Conservation (phyloP, 2,888 invertebrate species). For the Tyria jacobaeae region DNA sequence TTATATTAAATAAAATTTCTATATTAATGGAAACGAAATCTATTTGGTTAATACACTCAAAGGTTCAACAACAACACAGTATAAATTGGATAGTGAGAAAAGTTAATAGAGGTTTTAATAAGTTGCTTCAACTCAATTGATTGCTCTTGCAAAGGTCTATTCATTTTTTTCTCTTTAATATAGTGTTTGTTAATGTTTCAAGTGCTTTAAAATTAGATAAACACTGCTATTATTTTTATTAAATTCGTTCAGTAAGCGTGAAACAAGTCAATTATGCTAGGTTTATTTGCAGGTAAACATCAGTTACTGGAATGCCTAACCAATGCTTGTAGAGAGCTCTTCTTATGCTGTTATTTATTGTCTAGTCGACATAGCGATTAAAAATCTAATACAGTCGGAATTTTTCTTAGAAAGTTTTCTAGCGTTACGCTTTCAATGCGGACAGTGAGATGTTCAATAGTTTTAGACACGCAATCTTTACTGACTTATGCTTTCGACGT, state of each 20-base stretch:
- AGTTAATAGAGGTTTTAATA: constrained; percentile 54
- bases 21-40: background rate
- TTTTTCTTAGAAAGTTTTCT: constrained; percentile 62
- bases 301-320: background rate
- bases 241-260: background rate
- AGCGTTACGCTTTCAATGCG: constrained; percentile 81
- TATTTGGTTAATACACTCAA: constrained; percentile 30
- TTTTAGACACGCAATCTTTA: constrained; percentile 64
- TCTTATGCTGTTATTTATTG: background rate
- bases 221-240: background rate
- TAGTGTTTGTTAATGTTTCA: constrained; percentile 1
- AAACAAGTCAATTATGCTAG: no score
- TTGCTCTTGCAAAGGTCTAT: constrained; percentile 28
- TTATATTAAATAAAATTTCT: no score
- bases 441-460: constrained; percentile 68
- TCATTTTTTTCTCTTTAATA: constrained; percentile 30
- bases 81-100: constrained; percentile 41
- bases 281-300: no score
- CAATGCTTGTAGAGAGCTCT: background rate
- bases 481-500: constrained; percentile 67
- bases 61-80: constrained; percentile 41
- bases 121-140: constrained; percentile 40
- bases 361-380: background rate
- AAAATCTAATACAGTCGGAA: constrained; percentile 18
- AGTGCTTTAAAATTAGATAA: background rate